Evolutionary conservation across 2,113 vertebrate species (phyloP).

Genomic region (Pardalotus punctatus): DNA sequence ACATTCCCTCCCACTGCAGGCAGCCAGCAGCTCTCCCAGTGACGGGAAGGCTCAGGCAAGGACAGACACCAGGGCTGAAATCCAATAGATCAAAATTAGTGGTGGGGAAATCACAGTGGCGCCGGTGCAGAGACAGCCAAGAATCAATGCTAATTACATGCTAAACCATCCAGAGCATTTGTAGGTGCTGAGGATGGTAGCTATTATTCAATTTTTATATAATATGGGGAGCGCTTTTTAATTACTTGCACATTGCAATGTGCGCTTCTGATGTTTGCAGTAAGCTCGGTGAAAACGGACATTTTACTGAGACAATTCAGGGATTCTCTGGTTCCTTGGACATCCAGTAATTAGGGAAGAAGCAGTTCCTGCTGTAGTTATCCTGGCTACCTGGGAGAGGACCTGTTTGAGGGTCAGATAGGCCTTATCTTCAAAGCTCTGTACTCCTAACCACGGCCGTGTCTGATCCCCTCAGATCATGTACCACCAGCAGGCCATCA

Average conservation of each 20-base stretch:
- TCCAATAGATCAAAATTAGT: background rate
- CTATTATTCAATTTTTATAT: conserved; percentile 1
- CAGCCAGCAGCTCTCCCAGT: background rate
- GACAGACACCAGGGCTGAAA: background rate
- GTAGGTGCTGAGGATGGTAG: background rate
- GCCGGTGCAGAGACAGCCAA: background rate
- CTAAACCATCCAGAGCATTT: background rate
- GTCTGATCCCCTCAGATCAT: conserved; percentile 81
- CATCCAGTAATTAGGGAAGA: background rate
- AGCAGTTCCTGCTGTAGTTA: background rate
- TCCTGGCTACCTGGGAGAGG: background rate
- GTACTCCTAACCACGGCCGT: background rate
- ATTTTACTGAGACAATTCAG: background rate
- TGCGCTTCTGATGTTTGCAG: background rate
- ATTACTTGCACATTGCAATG: conserved; percentile 31
- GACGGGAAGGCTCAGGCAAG: background rate
- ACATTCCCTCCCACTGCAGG: background rate
- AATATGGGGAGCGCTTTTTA: background rate
- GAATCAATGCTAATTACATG: conserved; percentile 32
- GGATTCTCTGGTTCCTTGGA: background rate
- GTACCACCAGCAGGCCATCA: conserved; percentile 90
- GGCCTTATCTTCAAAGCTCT: background rate
- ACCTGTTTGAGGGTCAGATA: background rate
- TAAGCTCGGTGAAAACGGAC: background rate
- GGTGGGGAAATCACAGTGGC: background rate